Base-by-base conservation (phyloP, 2,797 vertebrate species). In the Sebastes hubbsi region DNA sequence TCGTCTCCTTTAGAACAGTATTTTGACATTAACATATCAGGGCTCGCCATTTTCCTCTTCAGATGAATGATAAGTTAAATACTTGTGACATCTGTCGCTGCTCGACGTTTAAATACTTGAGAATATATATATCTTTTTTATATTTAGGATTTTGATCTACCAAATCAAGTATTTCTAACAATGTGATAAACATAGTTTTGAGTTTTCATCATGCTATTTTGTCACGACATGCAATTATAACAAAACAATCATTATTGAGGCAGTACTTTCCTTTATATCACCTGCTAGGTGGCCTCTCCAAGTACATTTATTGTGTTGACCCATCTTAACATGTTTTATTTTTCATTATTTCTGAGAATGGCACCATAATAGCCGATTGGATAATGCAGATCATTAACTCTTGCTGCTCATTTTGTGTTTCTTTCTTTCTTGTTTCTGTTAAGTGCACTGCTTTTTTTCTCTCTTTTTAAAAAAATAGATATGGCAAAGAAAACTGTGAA, bases 1-100 rank as follows among this genome's bases (percentile, higher is more conserved):
- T 77, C 8, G 2, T 46, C 68, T 77, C 20, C 3, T 71, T 12
- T 72, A 18, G 77, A 68, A 78, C 58, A 8, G 3, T 79, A 64
- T 68, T 73, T 14, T 79, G 55, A 78, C 67, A 71, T 59, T 69
- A 62, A 42, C 42, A 46, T 36, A 38, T 76, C 30, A 42, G 8
- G n/a, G 12, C 27, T 49, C 16, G n/a, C 8, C 10, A 5, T 73
- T 62, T 74, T 80, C 32, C 58, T 75, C 59, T 64, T 10, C 12
- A 30, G 49, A 22, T 67, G 34, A 84, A 64, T 34, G 9, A 30
- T 14, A 18, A 13, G 67, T 61, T 24, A 58, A 63, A 67, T 42
- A 22, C 12, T 5, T 16, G 6, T 54, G 46, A 32, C 46, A 73
- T 63, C 25, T 52, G 7, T 76, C 27, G 52, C 64, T 56, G 27